Evolutionary conservation across 1,140 invertebrate genomes (phyloP), one percentile per base, ranked within the genome.

Genomic region (Drosophila obscura): DNA sequence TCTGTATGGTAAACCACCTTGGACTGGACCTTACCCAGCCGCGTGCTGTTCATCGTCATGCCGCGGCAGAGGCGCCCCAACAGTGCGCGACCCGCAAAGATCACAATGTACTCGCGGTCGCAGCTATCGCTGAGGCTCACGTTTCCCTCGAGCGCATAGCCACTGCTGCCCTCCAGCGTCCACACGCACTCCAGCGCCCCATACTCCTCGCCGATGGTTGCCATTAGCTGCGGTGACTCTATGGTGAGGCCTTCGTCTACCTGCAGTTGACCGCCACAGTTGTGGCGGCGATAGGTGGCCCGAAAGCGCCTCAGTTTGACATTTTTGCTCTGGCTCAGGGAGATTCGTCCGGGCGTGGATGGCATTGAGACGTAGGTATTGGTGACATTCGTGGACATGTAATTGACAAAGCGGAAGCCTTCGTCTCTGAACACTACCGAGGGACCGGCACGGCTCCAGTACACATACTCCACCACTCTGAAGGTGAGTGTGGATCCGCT

Each of bases 51-150:
- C 9, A 60, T 9, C 0, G 31, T 8, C 48, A 50, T 61, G 4
- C 60, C 81, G 4, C 75, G 71, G 22, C 85, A 90, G 0, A 80
- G n/a, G 0, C 53, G 77, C 2, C 5, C n/a, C n/a, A 64, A 28
- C 28, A 67, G 68, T 4, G 0, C 1, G 5, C 0, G 7, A 1
- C 39, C 46, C 13, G 2, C 49, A 3, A 45, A 62, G 11, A 85
- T 45, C 3, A 48, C 64, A 2, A 83, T 8, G 28, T 77, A 90
- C 51, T 91, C 90, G 9, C 69, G 64, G 2, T 83, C 75, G 44
- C 90, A 91, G n/a, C 74, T 74, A 6, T 89, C 76, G 15, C 35
- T 74, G 0, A 91, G 65, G 13, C 45, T 87, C 0, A 74, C 15
- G 48, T 77, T 85, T 5, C 77, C 82, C 2, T 48, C 31, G 4